phyloP scores from a whole-genome alignment of 1,140 invertebrate species.

The Liolophura sinensis region DNA sequence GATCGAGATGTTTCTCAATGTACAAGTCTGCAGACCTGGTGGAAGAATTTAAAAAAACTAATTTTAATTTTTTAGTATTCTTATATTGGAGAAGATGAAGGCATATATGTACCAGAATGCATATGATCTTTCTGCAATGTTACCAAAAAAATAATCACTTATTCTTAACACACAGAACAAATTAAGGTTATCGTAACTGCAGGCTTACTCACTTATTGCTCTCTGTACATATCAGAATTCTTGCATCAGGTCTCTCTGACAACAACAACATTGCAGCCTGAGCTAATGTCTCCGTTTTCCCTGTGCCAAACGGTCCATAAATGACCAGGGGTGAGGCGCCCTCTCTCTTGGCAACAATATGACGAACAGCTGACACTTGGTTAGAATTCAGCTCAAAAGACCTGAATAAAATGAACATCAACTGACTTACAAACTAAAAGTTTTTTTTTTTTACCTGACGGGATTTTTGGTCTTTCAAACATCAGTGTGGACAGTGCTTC shows the following conservation, averaged over 20 bases:
- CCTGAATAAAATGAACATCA: constrained; percentile 15
- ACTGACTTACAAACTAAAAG: too few species aligned
- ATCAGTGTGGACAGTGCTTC: too few species aligned
- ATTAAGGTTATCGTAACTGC: too few species aligned
- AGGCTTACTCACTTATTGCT: constrained; percentile 71
- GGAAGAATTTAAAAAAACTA: constrained; percentile 21
- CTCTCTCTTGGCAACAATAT: constrained; percentile 39
- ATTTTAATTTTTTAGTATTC: too few species aligned
- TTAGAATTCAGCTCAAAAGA: constrained; percentile 42
- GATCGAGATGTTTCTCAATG: constrained; percentile 76
- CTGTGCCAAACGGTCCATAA: constrained; percentile 85
- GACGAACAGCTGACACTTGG: constrained; percentile 43
- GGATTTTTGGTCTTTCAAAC: too few species aligned
- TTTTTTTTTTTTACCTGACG: too few species aligned
- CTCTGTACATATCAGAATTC: constrained; percentile 84
- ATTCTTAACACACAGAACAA: too few species aligned
- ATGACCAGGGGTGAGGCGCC: constrained; percentile 76
- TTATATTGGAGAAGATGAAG: too few species aligned
- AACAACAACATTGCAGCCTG: constrained; percentile 70
- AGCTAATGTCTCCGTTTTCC: constrained; percentile 86
- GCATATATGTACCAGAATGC: too few species aligned
- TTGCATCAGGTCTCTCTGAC: constrained; percentile 67
- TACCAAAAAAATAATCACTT: too few species aligned
- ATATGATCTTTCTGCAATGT: too few species aligned
- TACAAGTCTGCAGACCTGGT: constrained; percentile 67